Conservation (phyloP, 2,888 invertebrate genomes). For the Sphaerophoria taeniata region DNA sequence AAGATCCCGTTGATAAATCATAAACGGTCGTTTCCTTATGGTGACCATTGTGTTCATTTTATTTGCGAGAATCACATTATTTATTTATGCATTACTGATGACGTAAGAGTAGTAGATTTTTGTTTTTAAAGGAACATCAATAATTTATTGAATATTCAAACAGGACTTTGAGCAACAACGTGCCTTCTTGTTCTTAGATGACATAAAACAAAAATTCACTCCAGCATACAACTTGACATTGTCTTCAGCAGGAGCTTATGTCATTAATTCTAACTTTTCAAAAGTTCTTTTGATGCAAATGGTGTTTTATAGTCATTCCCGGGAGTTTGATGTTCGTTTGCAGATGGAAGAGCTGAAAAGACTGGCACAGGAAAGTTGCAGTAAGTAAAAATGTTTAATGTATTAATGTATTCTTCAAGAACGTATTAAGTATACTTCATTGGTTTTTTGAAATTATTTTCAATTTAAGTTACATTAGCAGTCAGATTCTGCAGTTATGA, state of each 20-base stretch:
- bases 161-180: slow-evolving; percentile 96
- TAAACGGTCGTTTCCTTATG: slow-evolving; percentile 96
- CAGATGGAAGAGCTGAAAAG: slow-evolving; percentile 96
- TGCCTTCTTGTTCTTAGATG: slow-evolving; percentile 95
- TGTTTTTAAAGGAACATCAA: slow-evolving; percentile 81
- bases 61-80: slow-evolving; percentile 93
- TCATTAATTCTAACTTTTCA: slow-evolving; percentile 97
- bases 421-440: no score
- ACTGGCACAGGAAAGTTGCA: slow-evolving; percentile 98
- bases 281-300: slow-evolving; percentile 93
- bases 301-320: slow-evolving; percentile 94
- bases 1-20: slow-evolving; percentile 95
- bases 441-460: no score
- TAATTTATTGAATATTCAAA: slow-evolving; percentile 77
- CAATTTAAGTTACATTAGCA: no score
- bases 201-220: slow-evolving; percentile 94
- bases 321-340: slow-evolving; percentile 92
- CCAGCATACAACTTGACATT: slow-evolving; percentile 91
- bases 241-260: slow-evolving; percentile 94
- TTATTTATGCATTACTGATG: slow-evolving; percentile 97
- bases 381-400: slow-evolving; percentile 83
- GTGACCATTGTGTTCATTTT: slow-evolving; percentile 96
- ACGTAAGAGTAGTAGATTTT: slow-evolving; percentile 85
- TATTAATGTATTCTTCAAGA: background rate
- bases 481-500: no score